Evolutionary conservation across 2,113 vertebrate species (phyloP), one percentile per base, ranked within the genome.

Genomic region (Centropus bengalensis): DNA sequence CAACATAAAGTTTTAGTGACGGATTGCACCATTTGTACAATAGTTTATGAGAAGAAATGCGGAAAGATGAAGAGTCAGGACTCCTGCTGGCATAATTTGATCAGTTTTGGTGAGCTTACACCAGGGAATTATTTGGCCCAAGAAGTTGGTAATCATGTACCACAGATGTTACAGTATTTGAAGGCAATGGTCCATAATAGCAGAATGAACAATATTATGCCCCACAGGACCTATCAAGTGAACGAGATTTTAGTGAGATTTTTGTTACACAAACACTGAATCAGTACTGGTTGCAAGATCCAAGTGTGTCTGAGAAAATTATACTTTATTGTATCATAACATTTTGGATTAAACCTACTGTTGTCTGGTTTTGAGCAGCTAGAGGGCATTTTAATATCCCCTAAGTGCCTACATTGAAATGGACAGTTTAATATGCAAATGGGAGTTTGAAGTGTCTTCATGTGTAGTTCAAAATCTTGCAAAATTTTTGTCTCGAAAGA

Each of bases 141-240:
- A 69, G 80, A 94, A 96, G 73, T 3, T 91, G 66, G 59, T 94
- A 90, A 90, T 95, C 90, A 42, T 73, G 77, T 95, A 76, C 86
- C 94, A 88, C 93, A 97, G 95, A 91, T 96, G 95, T 84, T 95
- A 28, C 16, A 56, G 93, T 79, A 45, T 96, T 94, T 79, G 92
- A 81, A 92, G 88, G 91, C 94, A 95, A 93, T 96, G 95, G 90
- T 75, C 93, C 94, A 91, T 93, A 88, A 64, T 82, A 94, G 82
- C 69, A 86, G 92, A 82, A 96, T 89, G 69, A 96, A 88, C 92
- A 96, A 92, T 95, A 94, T 93, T 91, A 6, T 49, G 36, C 62
- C 91, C 80, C 95, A 76, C 24, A 96, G 88, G 94, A 71, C 88
- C 88, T 86, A 93, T 97, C 69, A 86, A 94, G 54, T 86, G 92